phyloP scores from a whole-genome alignment of 2,888 invertebrate genomes.

The Amphipoea oculea region DNA sequence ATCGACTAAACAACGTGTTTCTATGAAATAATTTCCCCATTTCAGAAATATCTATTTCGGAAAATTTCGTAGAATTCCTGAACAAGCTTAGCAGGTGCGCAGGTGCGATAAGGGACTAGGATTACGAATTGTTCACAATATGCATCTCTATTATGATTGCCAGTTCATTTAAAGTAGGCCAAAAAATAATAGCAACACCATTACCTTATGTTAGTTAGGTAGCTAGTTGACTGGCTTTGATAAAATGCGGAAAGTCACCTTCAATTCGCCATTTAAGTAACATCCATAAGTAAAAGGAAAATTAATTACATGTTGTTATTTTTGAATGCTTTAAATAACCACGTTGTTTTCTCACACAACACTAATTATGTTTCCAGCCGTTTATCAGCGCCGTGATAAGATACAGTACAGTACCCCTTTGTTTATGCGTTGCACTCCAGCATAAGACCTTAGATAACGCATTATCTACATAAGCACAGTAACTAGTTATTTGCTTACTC shows the following conservation, averaged over 20 bases:
- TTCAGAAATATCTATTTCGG: neutral
- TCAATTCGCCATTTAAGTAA: slow-evolving; percentile 32
- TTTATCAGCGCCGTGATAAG: slow-evolving; percentile 86
- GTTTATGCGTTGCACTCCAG: slow-evolving; percentile 84
- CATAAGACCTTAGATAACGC: slow-evolving; percentile 83
- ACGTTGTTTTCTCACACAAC: slow-evolving; percentile 78
- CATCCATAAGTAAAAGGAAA: slow-evolving; percentile 65
- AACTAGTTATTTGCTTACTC: slow-evolving; percentile 81
- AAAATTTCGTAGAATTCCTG: neutral
- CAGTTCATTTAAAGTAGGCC: slow-evolving; percentile 7
- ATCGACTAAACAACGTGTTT: slow-evolving; percentile 1
- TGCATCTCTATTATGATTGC: neutral
- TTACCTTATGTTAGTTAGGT: slow-evolving; percentile 4
- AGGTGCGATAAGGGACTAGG: neutral
- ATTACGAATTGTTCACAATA: neutral
- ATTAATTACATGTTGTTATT: slow-evolving; percentile 65
- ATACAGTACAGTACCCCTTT: slow-evolving; percentile 86
- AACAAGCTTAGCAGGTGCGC: neutral
- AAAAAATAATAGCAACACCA: slow-evolving; percentile 25
- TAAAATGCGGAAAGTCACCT: slow-evolving; percentile 47
- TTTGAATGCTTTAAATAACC: slow-evolving; percentile 70
- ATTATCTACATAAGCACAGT: slow-evolving; percentile 80
- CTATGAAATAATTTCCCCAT: neutral
- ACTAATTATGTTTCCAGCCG: slow-evolving; percentile 79
- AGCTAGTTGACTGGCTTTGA: slow-evolving; percentile 37